phyloP scores from a whole-genome alignment of 2,797 vertebrate genomes.

The Macroramphosus scolopax region DNA sequence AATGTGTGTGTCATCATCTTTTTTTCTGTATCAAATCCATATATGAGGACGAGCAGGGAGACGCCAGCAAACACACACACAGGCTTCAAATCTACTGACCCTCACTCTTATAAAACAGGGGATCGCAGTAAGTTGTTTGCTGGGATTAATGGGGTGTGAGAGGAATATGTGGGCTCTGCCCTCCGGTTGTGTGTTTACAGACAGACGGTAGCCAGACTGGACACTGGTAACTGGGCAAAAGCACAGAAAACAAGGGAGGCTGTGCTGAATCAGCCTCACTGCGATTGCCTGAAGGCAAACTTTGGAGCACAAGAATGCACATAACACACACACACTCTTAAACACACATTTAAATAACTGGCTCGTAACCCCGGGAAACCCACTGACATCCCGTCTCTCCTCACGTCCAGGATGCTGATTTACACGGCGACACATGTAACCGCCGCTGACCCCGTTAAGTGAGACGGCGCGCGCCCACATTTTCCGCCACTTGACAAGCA shows the following conservation, averaged over 20 bases:
- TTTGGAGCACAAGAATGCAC: conserved; percentile 23
- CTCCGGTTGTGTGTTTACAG: conserved; percentile 62
- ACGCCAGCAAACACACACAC: neutral
- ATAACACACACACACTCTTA: conserved; percentile 1
- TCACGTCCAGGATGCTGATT: conserved; percentile 27
- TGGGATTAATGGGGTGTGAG: conserved; percentile 63
- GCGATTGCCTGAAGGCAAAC: conserved; percentile 44
- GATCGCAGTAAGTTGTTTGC: conserved; percentile 47
- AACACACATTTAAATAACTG: conserved; percentile 24
- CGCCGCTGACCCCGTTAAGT: conserved; percentile 58
- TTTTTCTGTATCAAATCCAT: conserved; percentile 43
- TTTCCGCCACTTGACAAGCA: conserved; percentile 61
- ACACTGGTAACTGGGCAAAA: conserved; percentile 52
- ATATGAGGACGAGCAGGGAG: conserved; percentile 11
- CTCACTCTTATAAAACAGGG: conserved; percentile 31
- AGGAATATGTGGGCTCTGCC: conserved; percentile 44
- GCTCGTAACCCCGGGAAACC: conserved; percentile 14
- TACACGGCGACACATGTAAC: conserved; percentile 29
- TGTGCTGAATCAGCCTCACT: conserved; percentile 65
- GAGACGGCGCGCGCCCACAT: conserved; percentile 43
- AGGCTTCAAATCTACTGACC: conserved; percentile 23
- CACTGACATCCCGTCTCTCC: conserved; percentile 6
- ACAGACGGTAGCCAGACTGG: conserved; percentile 44
- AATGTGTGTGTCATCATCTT: conserved; percentile 59
- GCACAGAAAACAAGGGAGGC: conserved; percentile 28